Conservation (phyloP, 2,888 invertebrate species). For the Lasioglossum figueresi region DNA sequence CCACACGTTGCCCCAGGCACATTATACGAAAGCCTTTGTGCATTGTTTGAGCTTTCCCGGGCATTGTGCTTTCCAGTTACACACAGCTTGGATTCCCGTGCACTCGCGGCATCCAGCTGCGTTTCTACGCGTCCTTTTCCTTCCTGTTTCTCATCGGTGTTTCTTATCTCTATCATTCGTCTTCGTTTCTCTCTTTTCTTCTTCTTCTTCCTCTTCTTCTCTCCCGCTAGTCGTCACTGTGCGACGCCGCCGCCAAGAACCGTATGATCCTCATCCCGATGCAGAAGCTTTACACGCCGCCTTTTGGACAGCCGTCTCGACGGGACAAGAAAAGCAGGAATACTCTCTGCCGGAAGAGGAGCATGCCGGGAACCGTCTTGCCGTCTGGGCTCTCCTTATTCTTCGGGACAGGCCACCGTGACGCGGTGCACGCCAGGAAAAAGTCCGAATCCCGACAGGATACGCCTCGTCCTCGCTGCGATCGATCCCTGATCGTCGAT, state of each 20-base stretch:
- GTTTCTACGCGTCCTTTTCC: constrained; percentile 47
- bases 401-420: constrained; percentile 1
- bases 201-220: neutral
- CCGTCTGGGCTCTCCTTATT: constrained; percentile 2
- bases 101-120: constrained; percentile 66
- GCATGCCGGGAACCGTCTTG: neutral
- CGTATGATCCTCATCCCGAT: constrained; percentile 34
- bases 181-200: neutral
- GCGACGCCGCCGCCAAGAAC: constrained; percentile 15
- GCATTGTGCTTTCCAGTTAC: constrained; percentile 77
- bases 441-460: neutral
- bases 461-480: neutral
- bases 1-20: constrained; percentile 73
- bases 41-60: constrained; percentile 80
- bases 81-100: constrained; percentile 69
- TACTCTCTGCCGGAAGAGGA: constrained; percentile 17
- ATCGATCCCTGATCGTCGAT: constrained; percentile 1
- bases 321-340: constrained; percentile 20
- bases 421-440: neutral
- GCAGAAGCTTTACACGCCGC: constrained; percentile 35
- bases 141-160: constrained; percentile 14
- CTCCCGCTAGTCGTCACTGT: neutral
- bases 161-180: constrained; percentile 11
- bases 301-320: constrained; percentile 36
- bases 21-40: constrained; percentile 79